Percentiles rank a stretch among this genome's conserved stretches.
These are phyloP conservation scores for Acanthoscelides obtectus DNA, from an alignment of 2,888 invertebrate genomes.

Conservation along the genomic window DNA sequence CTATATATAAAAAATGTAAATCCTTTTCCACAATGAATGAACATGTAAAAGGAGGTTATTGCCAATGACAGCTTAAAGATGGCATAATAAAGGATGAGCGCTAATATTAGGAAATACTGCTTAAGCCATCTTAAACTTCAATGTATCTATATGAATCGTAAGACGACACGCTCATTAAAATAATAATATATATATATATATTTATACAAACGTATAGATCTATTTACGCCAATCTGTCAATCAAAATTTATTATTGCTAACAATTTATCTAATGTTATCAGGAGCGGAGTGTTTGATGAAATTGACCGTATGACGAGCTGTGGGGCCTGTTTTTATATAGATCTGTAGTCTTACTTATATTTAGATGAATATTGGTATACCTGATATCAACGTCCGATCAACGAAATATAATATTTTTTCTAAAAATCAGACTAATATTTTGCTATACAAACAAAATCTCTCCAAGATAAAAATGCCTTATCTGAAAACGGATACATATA, in stretches of 20 bases:
- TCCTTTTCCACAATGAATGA: neutral
- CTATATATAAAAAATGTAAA: neutral
- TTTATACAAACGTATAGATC: neutral
- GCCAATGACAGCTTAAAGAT: neutral
- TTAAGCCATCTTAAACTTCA: neutral
- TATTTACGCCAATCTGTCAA: too few species aligned
- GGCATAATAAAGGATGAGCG: neutral
- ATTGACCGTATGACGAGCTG: neutral
- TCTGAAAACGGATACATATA: too few species aligned
- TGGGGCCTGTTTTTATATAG: neutral
- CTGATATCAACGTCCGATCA: too few species aligned
- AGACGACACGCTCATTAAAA: neutral
- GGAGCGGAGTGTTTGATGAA: neutral
- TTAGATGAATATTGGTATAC: too few species aligned
- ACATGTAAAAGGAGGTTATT: neutral
- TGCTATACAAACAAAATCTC: too few species aligned
- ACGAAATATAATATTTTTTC: too few species aligned
- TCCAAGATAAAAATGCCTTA: too few species aligned
- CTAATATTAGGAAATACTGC: neutral
- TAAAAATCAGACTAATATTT: too few species aligned
- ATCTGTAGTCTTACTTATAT: too few species aligned
- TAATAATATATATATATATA: neutral
- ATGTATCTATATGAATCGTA: neutral
- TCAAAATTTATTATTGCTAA: neutral
- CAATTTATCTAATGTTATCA: neutral